phyloP scores from a whole-genome alignment of 2,888 invertebrate species.

The Eupithecia abbreviata region DNA sequence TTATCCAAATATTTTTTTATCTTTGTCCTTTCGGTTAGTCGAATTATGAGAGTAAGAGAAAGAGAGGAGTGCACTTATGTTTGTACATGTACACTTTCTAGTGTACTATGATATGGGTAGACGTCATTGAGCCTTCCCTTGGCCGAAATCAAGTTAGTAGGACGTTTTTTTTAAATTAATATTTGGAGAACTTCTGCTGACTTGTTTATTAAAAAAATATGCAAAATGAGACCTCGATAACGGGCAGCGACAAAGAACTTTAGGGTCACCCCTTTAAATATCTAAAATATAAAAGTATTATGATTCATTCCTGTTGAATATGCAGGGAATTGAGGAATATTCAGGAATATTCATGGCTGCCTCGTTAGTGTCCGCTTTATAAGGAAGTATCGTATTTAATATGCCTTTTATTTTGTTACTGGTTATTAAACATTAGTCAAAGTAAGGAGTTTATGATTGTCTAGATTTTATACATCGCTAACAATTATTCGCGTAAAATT shows the following conservation, averaged over 20 bases:
- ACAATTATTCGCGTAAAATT: background rate
- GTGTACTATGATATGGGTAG: background rate
- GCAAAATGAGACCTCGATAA: constrained; percentile 25
- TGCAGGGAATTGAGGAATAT: constrained; percentile 71
- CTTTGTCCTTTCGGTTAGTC: background rate
- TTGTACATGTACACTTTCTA: background rate
- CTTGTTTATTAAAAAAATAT: constrained; percentile 31
- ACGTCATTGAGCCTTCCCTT: background rate
- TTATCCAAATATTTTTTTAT: no score
- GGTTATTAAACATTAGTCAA: constrained; percentile 5
- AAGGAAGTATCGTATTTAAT: constrained; percentile 62
- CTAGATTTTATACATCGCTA: background rate
- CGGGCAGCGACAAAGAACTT: constrained; percentile 32
- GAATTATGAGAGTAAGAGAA: background rate
- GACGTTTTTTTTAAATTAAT: background rate
- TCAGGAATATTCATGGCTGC: constrained; percentile 76
- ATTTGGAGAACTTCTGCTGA: background rate
- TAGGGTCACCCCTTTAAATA: constrained; percentile 57
- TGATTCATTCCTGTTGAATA: constrained; percentile 79
- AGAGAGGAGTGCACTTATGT: background rate
- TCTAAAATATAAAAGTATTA: constrained; percentile 72
- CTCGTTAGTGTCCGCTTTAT: constrained; percentile 74
- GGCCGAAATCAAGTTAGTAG: background rate
- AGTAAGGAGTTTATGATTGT: background rate
- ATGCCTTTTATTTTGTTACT: constrained; percentile 17